Evolutionary conservation across 2,888 invertebrate species (phyloP), one percentile per base, ranked within the genome.

Genomic region (Xiphydria camelus): DNA sequence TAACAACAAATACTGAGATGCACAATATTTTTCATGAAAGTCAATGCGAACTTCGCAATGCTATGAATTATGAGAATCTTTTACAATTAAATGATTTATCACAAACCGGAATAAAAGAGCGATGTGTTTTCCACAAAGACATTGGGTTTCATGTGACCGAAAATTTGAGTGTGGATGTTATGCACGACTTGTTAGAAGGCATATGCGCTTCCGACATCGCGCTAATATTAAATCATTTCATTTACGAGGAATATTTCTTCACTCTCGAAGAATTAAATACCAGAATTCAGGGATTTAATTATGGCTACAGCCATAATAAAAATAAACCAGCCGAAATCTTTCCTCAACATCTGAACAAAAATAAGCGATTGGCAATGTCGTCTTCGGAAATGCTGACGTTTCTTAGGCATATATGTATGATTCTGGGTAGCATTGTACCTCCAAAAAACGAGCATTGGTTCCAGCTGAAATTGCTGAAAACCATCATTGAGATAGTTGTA

Each of bases 141-240:
- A n/a, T n/a, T n/a, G n/a, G n/a, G 20, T 59, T 57, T 38, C 50
- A 55, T 19, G 42, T 48, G 3, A 46, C 41, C 3, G 26, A 49
- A 21, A 54, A 59, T 43, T 15, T 39, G 4, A 21, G 29, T 17
- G 51, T 55, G 1, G 55, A 57, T 29, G 32, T 45, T 4, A 47
- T 53, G 47, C 59, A 59, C 25, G 54, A 55, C 26, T 12, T 48
- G 2, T 17, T 53, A 6, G 51, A 53, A 33, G 55, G 53, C 1
- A 25, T 51, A 9, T 47, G 47, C 31, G 40, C 43, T 10, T 57
- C 57, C 14, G 51, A 57, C 17, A 2, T 50, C 2, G 44, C 9
- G 2, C 18, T 25, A 6, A 21, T 44, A 1, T 18, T 49, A 4
- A 10, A 38, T 14, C 4, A 47, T 19, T 41, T 49, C 2, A 35